These are phyloP conservation scores for Psittacula cyanocephala DNA, from an alignment of 2,113 vertebrate species.

Conservation along the genomic window DNA sequence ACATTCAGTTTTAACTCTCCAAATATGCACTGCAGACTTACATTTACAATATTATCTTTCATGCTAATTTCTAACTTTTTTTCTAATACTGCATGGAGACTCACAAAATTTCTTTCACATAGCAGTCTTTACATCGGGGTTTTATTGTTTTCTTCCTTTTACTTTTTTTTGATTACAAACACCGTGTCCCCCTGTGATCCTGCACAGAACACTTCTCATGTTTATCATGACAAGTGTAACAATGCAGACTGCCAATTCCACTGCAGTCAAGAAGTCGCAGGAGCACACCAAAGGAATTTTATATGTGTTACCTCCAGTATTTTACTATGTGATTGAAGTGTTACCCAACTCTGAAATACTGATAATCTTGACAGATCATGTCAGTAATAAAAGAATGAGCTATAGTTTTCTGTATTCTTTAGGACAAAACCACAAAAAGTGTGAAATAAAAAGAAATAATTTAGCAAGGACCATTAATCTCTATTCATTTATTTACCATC, in stretches of 20 bases:
- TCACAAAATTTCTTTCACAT: not conserved
- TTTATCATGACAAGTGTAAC: slow-evolving; percentile 55
- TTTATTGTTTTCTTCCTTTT: not conserved
- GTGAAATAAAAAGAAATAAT: not conserved
- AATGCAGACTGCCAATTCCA: slow-evolving; percentile 53
- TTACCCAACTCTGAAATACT: not conserved
- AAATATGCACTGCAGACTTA: not conserved
- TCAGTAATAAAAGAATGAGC: not conserved
- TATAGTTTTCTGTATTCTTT: not conserved
- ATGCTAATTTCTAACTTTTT: not conserved
- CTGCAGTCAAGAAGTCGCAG: not conserved
- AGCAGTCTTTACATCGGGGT: not conserved
- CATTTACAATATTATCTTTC: not conserved
- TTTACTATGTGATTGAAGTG: not conserved
- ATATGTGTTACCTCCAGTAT: not conserved
- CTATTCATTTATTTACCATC: not conserved
- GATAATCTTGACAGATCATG: not conserved
- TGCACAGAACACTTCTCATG: slow-evolving; percentile 8
- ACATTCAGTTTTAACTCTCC: not conserved
- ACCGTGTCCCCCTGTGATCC: not conserved
- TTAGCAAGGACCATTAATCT: not conserved
- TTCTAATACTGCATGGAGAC: not conserved
- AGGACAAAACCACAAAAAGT: not conserved
- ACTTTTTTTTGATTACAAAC: slow-evolving; percentile 1
- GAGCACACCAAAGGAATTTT: slow-evolving; percentile 45